Percentiles rank a stretch among this genome's conserved stretches.
Conservation (phyloP, 1,140 invertebrate species). For the roundworm (Caenorhabditis elegans) region DNA sequence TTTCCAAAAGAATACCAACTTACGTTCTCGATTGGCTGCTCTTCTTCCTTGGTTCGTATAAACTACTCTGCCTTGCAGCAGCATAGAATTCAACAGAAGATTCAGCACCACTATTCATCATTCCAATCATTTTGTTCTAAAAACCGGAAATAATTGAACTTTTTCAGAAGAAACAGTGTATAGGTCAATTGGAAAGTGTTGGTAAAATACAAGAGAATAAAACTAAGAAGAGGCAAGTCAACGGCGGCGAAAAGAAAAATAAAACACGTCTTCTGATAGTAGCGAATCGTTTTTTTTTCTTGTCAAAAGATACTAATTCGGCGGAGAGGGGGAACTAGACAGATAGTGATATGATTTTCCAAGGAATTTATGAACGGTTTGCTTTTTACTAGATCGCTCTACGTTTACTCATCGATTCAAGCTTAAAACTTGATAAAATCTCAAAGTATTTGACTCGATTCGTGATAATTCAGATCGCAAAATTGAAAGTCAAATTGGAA, state of each 20-base stretch:
- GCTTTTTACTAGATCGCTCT: too few species aligned
- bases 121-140: neutral
- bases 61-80: neutral
- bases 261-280: neutral
- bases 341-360: neutral
- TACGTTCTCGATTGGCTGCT: neutral
- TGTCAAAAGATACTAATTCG: neutral
- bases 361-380: too few species aligned
- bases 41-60: neutral
- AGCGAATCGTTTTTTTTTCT: neutral
- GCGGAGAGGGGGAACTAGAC: too few species aligned
- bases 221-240: neutral
- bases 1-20: neutral
- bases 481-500: too few species aligned
- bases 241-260: neutral
- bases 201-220: neutral
- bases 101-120: constrained; percentile 24
- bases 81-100: constrained; percentile 13
- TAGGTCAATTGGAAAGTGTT: too few species aligned
- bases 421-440: too few species aligned
- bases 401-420: too few species aligned
- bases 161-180: too few species aligned
- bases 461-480: too few species aligned
- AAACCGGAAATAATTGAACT: too few species aligned
- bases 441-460: too few species aligned